These are phyloP conservation scores for Lates calcarifer DNA, from an alignment of 2,113 vertebrate genomes.

Conservation along the genomic window DNA sequence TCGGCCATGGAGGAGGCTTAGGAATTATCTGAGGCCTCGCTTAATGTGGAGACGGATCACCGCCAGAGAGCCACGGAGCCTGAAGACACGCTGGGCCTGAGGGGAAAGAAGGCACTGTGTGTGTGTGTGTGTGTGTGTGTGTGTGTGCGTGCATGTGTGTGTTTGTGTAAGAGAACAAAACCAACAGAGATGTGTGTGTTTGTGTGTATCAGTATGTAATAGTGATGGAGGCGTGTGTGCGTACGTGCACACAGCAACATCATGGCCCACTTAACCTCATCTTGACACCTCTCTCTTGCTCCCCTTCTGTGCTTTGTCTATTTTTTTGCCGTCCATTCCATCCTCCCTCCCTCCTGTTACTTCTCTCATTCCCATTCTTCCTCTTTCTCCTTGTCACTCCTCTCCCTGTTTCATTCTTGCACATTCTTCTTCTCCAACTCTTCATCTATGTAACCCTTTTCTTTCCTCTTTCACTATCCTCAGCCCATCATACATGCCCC, in stretches of 20 bases:
- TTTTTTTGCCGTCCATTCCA: slow-evolving; percentile 36
- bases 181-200: slow-evolving; percentile 18
- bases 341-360: background rate
- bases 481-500: background rate
- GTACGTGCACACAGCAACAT: slow-evolving; percentile 54
- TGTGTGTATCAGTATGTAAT: slow-evolving; percentile 49
- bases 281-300: slow-evolving; percentile 68
- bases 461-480: background rate
- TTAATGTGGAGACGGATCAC: slow-evolving; percentile 95
- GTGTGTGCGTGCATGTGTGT: slow-evolving; percentile 4
- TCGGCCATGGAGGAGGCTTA: slow-evolving; percentile 96
- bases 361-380: slow-evolving; percentile 1
- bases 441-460: background rate
- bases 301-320: slow-evolving; percentile 12
- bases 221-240: slow-evolving; percentile 25
- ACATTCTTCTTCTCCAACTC: slow-evolving; percentile 2
- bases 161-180: slow-evolving; percentile 9
- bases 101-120: slow-evolving; percentile 47
- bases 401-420: background rate
- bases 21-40: slow-evolving; percentile 94
- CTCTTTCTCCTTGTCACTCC: slow-evolving; percentile 19
- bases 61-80: slow-evolving; percentile 82
- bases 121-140: slow-evolving; percentile 31
- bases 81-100: slow-evolving; percentile 70
- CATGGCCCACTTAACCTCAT: slow-evolving; percentile 77